Evolutionary conservation across 2,797 vertebrate species (phyloP).

Genomic region (Sorex maritimensis): DNA sequence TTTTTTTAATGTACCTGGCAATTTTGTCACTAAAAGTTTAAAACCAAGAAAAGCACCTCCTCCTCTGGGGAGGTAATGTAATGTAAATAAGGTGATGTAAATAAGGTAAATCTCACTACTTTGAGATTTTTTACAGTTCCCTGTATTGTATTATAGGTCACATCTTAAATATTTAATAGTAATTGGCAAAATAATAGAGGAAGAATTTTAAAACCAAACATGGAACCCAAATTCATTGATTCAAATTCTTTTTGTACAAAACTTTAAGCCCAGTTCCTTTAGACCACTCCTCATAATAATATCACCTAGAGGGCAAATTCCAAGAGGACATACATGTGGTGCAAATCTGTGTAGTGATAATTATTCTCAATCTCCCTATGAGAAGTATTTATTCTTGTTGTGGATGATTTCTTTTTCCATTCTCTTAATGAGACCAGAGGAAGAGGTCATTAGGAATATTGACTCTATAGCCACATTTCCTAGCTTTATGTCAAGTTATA

Average conservation of each 20-base stretch:
- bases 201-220: too few relatives aligned
- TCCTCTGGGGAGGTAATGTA: too few relatives aligned
- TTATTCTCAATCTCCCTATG: not conserved
- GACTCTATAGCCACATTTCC: not conserved
- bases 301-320: not conserved
- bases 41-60: too few relatives aligned
- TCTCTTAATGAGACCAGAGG: not conserved
- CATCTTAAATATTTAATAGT: too few relatives aligned
- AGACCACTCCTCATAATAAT: not conserved
- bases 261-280: not conserved
- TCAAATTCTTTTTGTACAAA: not conserved
- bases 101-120: too few relatives aligned
- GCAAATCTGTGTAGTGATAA: not conserved
- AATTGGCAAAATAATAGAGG: too few relatives aligned
- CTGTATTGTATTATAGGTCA: too few relatives aligned
- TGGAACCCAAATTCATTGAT: not conserved
- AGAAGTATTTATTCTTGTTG: not conserved
- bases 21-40: too few relatives aligned
- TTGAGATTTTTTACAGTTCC: too few relatives aligned
- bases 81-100: too few relatives aligned
- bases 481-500: not conserved
- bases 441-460: not conserved
- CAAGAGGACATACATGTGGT: not conserved
- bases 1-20: too few relatives aligned
- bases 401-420: not conserved